Evolutionary conservation across 2,113 vertebrate species (phyloP).

Genomic region (Pseudopodoces humilis): DNA sequence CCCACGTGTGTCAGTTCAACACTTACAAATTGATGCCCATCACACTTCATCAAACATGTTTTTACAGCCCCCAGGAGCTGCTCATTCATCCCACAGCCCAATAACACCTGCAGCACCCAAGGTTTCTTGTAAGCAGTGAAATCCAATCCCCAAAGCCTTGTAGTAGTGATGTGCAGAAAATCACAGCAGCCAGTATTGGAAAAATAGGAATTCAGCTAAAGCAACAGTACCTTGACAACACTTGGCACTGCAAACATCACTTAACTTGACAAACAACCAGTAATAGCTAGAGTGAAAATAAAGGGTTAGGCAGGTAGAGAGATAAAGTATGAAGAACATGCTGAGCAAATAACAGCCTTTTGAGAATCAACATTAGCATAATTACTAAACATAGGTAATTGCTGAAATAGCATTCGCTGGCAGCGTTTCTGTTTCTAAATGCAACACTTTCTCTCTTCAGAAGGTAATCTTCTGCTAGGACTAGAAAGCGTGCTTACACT

Average conservation of each 20-base stretch:
- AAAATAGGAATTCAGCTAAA: conserved; percentile 51
- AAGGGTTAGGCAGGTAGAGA: conserved; percentile 75
- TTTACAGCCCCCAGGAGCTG: not conserved
- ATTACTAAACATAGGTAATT: conserved; percentile 82
- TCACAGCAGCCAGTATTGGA: not conserved
- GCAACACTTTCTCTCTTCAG: conserved; percentile 54
- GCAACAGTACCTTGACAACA: conserved; percentile 71
- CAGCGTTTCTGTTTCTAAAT: conserved; percentile 63
- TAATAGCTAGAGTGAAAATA: conserved; percentile 70
- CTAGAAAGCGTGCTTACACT: conserved; percentile 12
- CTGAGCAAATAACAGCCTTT: conserved; percentile 80
- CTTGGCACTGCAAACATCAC: conserved; percentile 72
- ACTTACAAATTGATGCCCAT: not conserved
- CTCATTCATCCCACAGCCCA: not conserved
- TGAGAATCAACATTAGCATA: conserved; percentile 80
- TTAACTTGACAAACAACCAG: conserved; percentile 77
- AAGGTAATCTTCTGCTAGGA: conserved; percentile 23
- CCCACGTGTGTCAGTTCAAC: not conserved
- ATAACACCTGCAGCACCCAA: not conserved
- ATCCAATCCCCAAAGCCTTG: not conserved
- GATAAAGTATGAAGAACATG: conserved; percentile 72
- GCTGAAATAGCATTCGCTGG: conserved; percentile 78
- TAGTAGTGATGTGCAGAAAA: conserved; percentile 20
- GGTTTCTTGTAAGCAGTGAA: not conserved
- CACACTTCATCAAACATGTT: not conserved